A percentile compares a stretch with the other conserved stretches of the same genome.
Conservation (phyloP, 2,113 vertebrate genomes). For the Ornithorhynchus anatinus region DNA sequence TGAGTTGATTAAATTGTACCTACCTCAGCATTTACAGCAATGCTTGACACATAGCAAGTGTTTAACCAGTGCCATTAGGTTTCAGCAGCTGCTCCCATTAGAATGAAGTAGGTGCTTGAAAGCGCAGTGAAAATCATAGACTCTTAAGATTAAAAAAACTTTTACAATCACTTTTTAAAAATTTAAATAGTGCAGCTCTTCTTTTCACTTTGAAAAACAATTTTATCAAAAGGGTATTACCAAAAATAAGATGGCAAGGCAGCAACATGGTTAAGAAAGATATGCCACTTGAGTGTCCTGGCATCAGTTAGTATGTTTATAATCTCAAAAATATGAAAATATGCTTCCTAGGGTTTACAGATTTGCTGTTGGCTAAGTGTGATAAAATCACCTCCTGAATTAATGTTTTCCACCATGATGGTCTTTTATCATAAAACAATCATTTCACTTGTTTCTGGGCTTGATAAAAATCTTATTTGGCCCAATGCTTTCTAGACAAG, state of each 20-base stretch:
- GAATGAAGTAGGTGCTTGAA: too few species aligned
- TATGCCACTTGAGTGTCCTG: background rate
- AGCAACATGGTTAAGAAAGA: background rate
- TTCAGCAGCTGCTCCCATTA: too few species aligned
- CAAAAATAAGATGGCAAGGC: background rate
- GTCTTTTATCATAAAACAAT: constrained; percentile 12
- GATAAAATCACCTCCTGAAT: background rate
- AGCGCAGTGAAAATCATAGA: too few species aligned
- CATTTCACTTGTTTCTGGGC: background rate
- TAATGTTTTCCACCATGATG: background rate
- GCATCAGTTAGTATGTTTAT: background rate
- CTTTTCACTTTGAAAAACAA: background rate
- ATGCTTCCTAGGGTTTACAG: background rate
- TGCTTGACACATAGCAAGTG: background rate
- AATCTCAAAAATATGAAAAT: background rate
- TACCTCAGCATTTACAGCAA: background rate
- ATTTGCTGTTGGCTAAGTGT: background rate
- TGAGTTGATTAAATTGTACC: background rate
- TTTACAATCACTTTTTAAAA: too few species aligned
- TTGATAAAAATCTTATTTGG: constrained; percentile 15
- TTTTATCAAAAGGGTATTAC: background rate
- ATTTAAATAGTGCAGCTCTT: too few species aligned
- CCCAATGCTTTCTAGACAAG: constrained; percentile 8
- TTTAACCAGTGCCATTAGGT: constrained; percentile 5
- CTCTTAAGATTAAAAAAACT: too few species aligned